Evolutionary conservation across 2,797 vertebrate genomes (phyloP).

Genomic region (Scolopax rusticola): DNA sequence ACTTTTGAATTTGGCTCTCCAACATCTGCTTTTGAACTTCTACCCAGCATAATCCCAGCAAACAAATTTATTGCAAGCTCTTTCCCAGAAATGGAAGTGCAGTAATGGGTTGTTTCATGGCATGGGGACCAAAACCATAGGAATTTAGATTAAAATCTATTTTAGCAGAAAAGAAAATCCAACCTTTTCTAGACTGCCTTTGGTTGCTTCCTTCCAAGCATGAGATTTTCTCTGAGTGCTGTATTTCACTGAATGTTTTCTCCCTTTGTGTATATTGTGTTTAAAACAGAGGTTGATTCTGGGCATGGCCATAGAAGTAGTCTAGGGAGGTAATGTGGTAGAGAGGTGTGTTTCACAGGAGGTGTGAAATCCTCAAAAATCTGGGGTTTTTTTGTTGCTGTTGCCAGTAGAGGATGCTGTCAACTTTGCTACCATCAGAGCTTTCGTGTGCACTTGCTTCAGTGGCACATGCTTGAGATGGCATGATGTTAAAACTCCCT

Average conservation of each 20-base stretch:
- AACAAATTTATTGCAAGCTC: not conserved
- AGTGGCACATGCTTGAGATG: not conserved
- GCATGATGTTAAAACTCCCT: not conserved
- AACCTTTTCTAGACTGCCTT: not conserved
- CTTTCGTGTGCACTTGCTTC: not conserved
- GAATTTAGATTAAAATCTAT: not conserved
- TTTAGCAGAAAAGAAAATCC: not conserved
- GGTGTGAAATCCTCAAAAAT: not conserved
- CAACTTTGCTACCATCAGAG: not conserved
- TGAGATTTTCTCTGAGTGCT: not conserved
- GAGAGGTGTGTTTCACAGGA: not conserved
- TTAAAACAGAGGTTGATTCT: not conserved
- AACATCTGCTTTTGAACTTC: not conserved
- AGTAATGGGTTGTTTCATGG: not conserved
- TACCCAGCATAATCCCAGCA: not conserved
- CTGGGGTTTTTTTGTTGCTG: not conserved
- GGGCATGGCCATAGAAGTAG: not conserved
- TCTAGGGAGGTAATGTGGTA: not conserved
- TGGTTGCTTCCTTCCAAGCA: not conserved
- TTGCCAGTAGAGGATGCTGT: conserved; percentile 5
- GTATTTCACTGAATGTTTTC: not conserved
- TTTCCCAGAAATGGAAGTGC: not conserved
- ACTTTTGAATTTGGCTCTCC: not conserved
- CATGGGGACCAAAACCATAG: not conserved
- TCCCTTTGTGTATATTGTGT: not conserved